phyloP scores from a whole-genome alignment of 2,888 invertebrate species.

The Diadegma fenestrale region DNA sequence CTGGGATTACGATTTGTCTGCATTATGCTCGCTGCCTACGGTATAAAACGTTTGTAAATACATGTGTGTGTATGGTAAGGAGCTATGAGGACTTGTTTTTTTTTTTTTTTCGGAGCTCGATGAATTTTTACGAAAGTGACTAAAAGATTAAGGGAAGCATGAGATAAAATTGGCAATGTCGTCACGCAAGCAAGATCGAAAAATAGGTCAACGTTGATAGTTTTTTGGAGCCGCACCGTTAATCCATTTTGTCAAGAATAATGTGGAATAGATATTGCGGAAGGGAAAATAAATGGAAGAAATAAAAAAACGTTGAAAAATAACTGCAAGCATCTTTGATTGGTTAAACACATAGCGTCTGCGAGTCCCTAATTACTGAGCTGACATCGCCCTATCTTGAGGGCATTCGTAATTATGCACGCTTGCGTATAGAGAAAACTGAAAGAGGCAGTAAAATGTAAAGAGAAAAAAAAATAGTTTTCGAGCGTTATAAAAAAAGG shows the following conservation, averaged over 20 bases:
- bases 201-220: background rate
- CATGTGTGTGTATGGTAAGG: background rate
- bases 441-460: background rate
- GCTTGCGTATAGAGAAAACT: slow-evolving; percentile 8
- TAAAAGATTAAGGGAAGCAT: slow-evolving; percentile 6
- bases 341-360: background rate
- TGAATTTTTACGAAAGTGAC: background rate
- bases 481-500: slow-evolving; percentile 8
- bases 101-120: too few species aligned
- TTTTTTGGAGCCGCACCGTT: background rate
- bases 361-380: slow-evolving; percentile 26
- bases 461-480: slow-evolving; percentile 25
- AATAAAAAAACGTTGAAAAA: background rate
- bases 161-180: background rate
- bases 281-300: background rate
- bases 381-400: slow-evolving; percentile 33
- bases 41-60: slow-evolving; percentile 43
- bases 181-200: background rate
- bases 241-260: background rate
- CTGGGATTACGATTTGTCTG: slow-evolving; percentile 83
- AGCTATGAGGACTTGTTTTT: background rate
- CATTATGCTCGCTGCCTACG: slow-evolving; percentile 75
- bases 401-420: slow-evolving; percentile 29
- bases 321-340: background rate
- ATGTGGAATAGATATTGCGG: background rate